Conservation (phyloP, 2,888 invertebrate species). For the Oeneis ivallda region DNA sequence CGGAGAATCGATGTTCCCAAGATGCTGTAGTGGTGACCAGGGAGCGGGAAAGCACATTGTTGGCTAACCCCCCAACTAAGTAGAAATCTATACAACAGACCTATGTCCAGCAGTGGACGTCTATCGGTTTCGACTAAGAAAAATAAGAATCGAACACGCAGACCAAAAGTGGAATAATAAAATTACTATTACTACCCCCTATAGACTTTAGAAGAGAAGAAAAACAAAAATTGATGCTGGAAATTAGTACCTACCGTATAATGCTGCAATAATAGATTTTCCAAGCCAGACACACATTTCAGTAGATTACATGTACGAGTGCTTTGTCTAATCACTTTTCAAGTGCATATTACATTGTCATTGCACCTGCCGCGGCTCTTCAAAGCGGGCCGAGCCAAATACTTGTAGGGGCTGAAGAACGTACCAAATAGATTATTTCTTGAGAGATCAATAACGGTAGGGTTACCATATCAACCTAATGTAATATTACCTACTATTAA, state of each 20-base stretch:
- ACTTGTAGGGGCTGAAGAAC: constrained; percentile 31
- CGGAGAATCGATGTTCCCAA: too few relatives aligned
- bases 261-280: background rate
- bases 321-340: constrained; percentile 30
- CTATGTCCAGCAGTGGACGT: too few relatives aligned
- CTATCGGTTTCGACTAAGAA: too few relatives aligned
- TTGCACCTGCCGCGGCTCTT: constrained; percentile 41
- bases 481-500: too few relatives aligned
- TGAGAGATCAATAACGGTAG: constrained; percentile 10
- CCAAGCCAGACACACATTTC: background rate
- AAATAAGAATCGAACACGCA: too few relatives aligned
- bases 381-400: constrained; percentile 38
- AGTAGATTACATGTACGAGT: constrained; percentile 9
- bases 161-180: background rate
- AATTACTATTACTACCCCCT: background rate
- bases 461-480: background rate
- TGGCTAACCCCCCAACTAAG: too few relatives aligned
- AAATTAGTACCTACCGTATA: background rate
- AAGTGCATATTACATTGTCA: constrained; percentile 32
- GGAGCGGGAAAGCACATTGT: too few relatives aligned
- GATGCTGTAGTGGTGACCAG: too few relatives aligned
- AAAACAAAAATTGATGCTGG: background rate
- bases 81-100: too few relatives aligned
- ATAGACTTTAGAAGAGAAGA: background rate
- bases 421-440: constrained; percentile 21